These are phyloP conservation scores for Syrmaticus mikado DNA, from an alignment of 2,113 vertebrate genomes.

Conservation along the genomic window DNA sequence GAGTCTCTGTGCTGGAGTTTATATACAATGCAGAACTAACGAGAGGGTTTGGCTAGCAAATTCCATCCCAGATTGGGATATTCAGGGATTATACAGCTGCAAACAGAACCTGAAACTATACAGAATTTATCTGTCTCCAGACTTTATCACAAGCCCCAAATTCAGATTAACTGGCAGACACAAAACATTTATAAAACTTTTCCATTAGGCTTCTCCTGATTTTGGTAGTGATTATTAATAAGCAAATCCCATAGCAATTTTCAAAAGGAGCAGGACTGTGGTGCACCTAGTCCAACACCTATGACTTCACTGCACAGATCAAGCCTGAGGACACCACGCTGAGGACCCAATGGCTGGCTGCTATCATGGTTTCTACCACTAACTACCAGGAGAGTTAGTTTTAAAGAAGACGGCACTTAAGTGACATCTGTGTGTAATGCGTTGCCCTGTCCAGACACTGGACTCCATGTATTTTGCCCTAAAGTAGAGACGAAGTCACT, in stretches of 20 bases:
- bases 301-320: background rate
- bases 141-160: background rate
- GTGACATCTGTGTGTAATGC: conserved; percentile 23
- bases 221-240: background rate
- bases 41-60: background rate
- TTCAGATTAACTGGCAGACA: background rate
- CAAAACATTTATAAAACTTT: background rate
- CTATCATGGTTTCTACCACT: background rate
- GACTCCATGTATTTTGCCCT: conserved; percentile 23
- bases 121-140: background rate
- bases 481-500: conserved; percentile 49
- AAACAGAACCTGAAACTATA: background rate
- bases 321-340: background rate
- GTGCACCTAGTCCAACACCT: background rate
- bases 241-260: background rate
- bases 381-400: background rate
- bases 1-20: background rate
- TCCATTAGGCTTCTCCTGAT: background rate
- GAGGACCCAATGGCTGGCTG: background rate
- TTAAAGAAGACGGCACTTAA: conserved; percentile 28
- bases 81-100: background rate
- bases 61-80: background rate
- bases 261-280: background rate
- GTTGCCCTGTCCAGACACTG: conserved; percentile 36
- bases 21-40: conserved; percentile 1